Percentiles rank a stretch among this genome's conserved stretches.
These are phyloP conservation scores for Heloderma charlesbogerti DNA, from an alignment of 2,113 vertebrate species.

Conservation along the genomic window DNA sequence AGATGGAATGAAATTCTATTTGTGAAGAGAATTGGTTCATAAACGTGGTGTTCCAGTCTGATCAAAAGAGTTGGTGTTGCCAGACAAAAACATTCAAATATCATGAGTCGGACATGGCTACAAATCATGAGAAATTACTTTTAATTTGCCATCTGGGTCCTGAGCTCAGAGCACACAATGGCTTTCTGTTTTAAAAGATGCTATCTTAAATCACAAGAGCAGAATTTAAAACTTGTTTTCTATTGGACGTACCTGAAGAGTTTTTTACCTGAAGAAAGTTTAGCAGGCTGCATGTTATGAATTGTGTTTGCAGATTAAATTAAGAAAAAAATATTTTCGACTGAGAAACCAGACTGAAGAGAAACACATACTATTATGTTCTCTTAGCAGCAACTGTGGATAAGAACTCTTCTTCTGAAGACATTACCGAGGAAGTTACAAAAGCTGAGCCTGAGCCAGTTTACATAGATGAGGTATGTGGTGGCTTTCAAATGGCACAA, in stretches of 20 bases:
- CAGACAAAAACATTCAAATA: not conserved
- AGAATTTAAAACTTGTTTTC: not conserved
- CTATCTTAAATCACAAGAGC: not conserved
- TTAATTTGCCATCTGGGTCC: constrained; percentile 1
- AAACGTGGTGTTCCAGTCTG: not conserved
- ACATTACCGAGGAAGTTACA: constrained; percentile 77
- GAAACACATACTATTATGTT: constrained; percentile 51
- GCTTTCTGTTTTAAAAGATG: not conserved
- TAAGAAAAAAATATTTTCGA: constrained; percentile 5
- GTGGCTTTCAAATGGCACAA: constrained; percentile 30
- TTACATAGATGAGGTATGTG: constrained; percentile 92
- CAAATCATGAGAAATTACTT: not conserved
- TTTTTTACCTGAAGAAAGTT: not conserved
- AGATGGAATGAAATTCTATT: not conserved
- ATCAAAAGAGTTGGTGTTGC: not conserved
- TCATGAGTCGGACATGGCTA: not conserved
- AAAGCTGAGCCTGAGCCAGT: constrained; percentile 90
- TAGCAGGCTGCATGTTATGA: not conserved
- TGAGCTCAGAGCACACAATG: not conserved
- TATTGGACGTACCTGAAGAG: not conserved
- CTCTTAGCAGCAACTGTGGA: constrained; percentile 79
- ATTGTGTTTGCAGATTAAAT: not conserved
- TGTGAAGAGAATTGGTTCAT: not conserved
- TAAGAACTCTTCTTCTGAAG: constrained; percentile 79
- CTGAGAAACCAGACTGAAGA: constrained; percentile 15